Evolutionary conservation across 2,888 invertebrate genomes (phyloP), one percentile per base, ranked within the genome.

Genomic region (Beris morrisii): DNA sequence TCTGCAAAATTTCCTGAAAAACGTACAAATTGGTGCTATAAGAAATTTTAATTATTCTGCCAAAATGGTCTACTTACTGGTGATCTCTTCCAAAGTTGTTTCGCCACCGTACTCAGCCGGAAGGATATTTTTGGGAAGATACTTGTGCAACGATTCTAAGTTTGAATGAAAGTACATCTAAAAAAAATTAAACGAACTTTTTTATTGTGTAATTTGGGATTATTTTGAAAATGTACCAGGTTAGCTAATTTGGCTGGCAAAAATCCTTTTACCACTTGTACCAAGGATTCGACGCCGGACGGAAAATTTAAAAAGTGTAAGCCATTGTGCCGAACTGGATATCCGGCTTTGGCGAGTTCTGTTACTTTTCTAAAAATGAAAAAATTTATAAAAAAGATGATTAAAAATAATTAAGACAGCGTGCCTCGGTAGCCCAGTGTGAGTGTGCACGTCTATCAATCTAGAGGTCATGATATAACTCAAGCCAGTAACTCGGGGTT

Each of bases 261-360:
- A 69, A 87, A 81, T n/a, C 74, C 73, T 72, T 83, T 84, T 50
- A 86, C 77, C 30, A 84, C 75, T 69, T 82, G 82, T 70, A 83
- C 85, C 12, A 86, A 65, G 0, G 83, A 82, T 70, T 86, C 85
- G 72, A 86, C 85, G 5, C 84, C 82, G 2, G 83, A 63, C 1
- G 86, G 84, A 1, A 83, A 82, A 72, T 87, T 86, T 48, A 86
- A 71, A 68, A 84, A 84, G 73, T 87, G 84, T 30, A 82, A 74
- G 5, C 83, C 85, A 75, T 87, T 86, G 73, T 84, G 82, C 59
- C 87, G 81, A 45, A 84, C 72, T 1, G 88, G 88, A 65, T 82
- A 80, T 1, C 84, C 85, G 66, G 86, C 85, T 84, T 87, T 77
- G 9, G 68, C 65, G 4, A 52, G 13, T 44, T 53, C 50, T 28